Conservation (phyloP, 2,113 vertebrate genomes). For the Centropus unirufus region DNA sequence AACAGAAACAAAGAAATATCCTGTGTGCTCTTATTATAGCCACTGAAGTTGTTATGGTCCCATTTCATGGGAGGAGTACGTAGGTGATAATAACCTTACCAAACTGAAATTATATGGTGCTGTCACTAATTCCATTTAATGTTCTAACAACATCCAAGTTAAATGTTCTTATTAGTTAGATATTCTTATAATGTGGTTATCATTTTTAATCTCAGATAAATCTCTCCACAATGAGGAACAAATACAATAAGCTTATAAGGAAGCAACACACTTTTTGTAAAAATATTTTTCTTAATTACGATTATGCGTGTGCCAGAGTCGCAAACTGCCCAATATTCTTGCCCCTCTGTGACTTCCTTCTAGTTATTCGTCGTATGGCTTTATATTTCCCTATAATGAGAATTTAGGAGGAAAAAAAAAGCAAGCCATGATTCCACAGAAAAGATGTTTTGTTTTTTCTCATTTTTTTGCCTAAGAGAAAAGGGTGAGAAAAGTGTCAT, state of each 20-base stretch:
- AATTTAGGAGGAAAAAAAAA: neutral
- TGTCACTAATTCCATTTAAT: conserved; percentile 71
- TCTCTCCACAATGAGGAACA: conserved; percentile 19
- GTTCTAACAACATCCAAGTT: conserved; percentile 65
- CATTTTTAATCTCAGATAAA: conserved; percentile 58
- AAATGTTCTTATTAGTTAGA: conserved; percentile 54
- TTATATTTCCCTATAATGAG: neutral
- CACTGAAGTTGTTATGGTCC: conserved; percentile 20
- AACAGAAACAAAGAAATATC: conserved; percentile 50
- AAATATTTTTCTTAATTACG: neutral
- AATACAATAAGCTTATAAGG: neutral
- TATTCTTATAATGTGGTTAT: conserved; percentile 9
- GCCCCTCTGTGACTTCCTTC: neutral
- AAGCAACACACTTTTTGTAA: neutral
- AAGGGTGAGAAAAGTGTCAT: neutral
- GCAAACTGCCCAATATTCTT: neutral
- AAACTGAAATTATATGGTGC: conserved; percentile 61
- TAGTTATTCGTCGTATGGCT: neutral
- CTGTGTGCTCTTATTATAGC: conserved; percentile 9
- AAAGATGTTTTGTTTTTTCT: neutral
- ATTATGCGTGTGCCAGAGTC: neutral
- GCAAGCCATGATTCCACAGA: neutral
- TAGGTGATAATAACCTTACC: conserved; percentile 42
- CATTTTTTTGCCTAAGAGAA: neutral
- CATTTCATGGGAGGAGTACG: conserved; percentile 57